Evolutionary conservation across 2,113 vertebrate genomes (phyloP).

Genomic region (Osmerus eperlanus): DNA sequence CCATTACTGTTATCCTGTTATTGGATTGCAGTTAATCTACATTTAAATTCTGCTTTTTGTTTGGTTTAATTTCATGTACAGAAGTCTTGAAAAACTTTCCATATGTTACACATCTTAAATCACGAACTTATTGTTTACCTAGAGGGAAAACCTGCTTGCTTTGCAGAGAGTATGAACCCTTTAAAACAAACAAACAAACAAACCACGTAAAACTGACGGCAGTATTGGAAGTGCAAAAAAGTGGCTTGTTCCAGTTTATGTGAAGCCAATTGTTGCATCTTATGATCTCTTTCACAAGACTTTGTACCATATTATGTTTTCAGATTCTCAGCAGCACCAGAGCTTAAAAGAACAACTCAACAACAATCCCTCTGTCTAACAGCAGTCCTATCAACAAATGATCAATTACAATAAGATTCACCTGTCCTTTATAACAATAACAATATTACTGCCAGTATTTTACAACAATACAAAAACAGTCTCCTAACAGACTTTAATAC

Average conservation of each 20-base stretch:
- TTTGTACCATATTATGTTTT: not conserved
- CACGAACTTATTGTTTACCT: slow-evolving; percentile 44
- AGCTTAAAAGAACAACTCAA: slow-evolving; percentile 54
- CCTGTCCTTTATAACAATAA: slow-evolving; percentile 47
- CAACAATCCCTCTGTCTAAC: slow-evolving; percentile 35
- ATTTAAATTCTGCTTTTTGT: slow-evolving; percentile 62
- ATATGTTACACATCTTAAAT: slow-evolving; percentile 61
- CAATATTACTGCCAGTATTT: slow-evolving; percentile 51
- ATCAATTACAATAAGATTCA: slow-evolving; percentile 37
- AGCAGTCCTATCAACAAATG: not conserved
- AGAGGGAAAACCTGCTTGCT: slow-evolving; percentile 38
- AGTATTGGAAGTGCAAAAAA: slow-evolving; percentile 68
- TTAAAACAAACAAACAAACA: slow-evolving; percentile 49
- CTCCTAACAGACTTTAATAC: slow-evolving; percentile 58
- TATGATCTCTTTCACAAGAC: slow-evolving; percentile 43
- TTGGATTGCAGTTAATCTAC: slow-evolving; percentile 70
- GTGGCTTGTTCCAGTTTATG: slow-evolving; percentile 47
- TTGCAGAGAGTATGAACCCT: slow-evolving; percentile 34
- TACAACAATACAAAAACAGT: slow-evolving; percentile 63
- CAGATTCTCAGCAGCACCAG: slow-evolving; percentile 57
- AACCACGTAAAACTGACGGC: slow-evolving; percentile 49
- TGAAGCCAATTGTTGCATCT: slow-evolving; percentile 44
- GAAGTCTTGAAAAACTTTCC: slow-evolving; percentile 48
- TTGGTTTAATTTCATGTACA: slow-evolving; percentile 66
- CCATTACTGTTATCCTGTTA: slow-evolving; percentile 65